Evolutionary conservation across 2,113 vertebrate species (phyloP), one percentile per base, ranked within the genome.

Genomic region (Pangasianodon gigas): DNA sequence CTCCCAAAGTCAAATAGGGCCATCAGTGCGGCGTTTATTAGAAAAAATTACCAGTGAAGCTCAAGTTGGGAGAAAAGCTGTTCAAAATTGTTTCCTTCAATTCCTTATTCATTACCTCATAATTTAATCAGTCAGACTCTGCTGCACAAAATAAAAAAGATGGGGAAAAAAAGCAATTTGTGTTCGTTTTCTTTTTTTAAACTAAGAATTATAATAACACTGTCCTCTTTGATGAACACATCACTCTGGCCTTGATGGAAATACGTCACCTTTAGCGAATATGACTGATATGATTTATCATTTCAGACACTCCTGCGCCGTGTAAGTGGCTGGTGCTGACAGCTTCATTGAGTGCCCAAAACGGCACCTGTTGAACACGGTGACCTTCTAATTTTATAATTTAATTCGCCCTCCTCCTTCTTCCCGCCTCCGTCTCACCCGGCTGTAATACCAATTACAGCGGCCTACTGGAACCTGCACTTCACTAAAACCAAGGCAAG

Each of bases 181-280:
- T 96, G 67, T 90, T 94, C 95, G 95, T 96, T 94, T 79, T 56
- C 37, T 83, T 71, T 84, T 69, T 89, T 84, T 74, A n/a, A 94
- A 94, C 93, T 93, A 95, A 96, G 96, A 96, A 95, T 96, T 96
- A 96, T 97, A 96, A 97, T 97, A 96, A 93, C 94, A 93, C 95
- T 91, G 94, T 95, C 90, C 95, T 96, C 93, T 96, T 94, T 97
- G 90, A 95, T 96, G 94, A 95, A 97, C 97, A 98, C 96, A 97
- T 98, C 97, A 97, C 97, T 97, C 96, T 97, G 96, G 94, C 97
- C 98, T 97, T 96, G 97, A 98, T 97, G 96, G 96, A 97, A 94
- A 90, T 95, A 94, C 97, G 96, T 96, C 95, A 95, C 92, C 94
- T 93, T 94, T 96, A 95, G 96, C 96, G 95, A 93, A 95, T 91